phyloP scores from a whole-genome alignment of 2,888 invertebrate genomes.

The Tortricodes alternella region DNA sequence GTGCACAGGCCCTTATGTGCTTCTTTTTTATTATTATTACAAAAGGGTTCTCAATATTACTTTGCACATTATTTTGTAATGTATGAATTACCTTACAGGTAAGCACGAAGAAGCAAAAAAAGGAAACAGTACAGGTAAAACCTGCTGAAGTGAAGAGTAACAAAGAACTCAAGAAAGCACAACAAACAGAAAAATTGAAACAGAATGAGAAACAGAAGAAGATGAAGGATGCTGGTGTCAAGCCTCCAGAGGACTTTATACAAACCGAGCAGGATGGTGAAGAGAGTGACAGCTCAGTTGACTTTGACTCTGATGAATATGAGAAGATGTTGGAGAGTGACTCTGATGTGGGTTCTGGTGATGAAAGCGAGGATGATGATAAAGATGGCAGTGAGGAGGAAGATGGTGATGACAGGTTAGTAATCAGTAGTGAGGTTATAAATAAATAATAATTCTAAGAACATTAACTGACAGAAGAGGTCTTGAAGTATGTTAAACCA shows the following conservation, averaged over 20 bases:
- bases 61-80: too few species aligned
- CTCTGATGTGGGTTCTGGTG: slow-evolving; percentile 41
- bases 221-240: slow-evolving; percentile 53
- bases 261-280: slow-evolving; percentile 46
- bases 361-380: slow-evolving; percentile 35
- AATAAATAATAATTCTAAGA: too few species aligned
- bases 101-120: not conserved
- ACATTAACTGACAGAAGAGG: too few species aligned
- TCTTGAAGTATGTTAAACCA: too few species aligned
- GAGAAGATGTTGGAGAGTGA: slow-evolving; percentile 56
- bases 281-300: slow-evolving; percentile 58
- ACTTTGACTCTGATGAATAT: slow-evolving; percentile 72
- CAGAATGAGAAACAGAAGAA: slow-evolving; percentile 53
- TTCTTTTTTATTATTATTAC: not conserved
- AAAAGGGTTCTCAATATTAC: too few species aligned
- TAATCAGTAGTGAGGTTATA: too few species aligned
- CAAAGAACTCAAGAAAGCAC: slow-evolving; percentile 38
- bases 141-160: slow-evolving; percentile 23
- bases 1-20: too few species aligned
- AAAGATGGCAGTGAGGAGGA: slow-evolving; percentile 35
- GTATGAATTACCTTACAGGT: not conserved
- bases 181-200: slow-evolving; percentile 28
- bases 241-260: slow-evolving; percentile 57
- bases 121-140: not conserved
- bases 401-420: slow-evolving; percentile 35